Conservation (phyloP, 2,113 vertebrate genomes). For the Catharus minimus region DNA sequence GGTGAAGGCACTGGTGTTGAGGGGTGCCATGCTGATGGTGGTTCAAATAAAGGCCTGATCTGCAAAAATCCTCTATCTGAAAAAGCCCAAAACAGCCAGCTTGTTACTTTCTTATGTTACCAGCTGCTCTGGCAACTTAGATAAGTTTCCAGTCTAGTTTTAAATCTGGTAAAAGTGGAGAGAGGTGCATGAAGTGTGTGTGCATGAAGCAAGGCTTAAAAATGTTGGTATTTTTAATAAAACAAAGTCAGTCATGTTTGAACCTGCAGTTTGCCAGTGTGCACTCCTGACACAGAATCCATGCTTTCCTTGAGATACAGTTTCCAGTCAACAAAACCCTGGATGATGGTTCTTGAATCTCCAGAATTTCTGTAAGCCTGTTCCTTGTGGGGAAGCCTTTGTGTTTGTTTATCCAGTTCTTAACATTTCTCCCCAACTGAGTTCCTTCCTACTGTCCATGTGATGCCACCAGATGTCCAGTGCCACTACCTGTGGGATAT, state of each 20-base stretch:
- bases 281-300: background rate
- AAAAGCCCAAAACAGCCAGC: background rate
- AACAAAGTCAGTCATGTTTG: background rate
- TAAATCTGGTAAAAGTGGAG: background rate
- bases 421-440: background rate
- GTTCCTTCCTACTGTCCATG: background rate
- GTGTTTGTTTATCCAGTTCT: background rate
- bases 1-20: background rate
- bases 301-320: background rate
- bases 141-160: background rate
- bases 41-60: background rate
- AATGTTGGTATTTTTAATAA: background rate
- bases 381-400: background rate
- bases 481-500: background rate
- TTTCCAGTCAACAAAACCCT: background rate
- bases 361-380: background rate
- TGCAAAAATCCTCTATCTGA: background rate
- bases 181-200: background rate
- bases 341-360: background rate
- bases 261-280: background rate
- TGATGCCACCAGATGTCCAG: background rate
- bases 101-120: background rate
- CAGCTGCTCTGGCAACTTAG: background rate
- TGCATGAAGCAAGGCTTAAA: background rate
- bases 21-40: accelerated